Conservation (phyloP, 2,797 vertebrate genomes). For the Hirundo rustica region DNA sequence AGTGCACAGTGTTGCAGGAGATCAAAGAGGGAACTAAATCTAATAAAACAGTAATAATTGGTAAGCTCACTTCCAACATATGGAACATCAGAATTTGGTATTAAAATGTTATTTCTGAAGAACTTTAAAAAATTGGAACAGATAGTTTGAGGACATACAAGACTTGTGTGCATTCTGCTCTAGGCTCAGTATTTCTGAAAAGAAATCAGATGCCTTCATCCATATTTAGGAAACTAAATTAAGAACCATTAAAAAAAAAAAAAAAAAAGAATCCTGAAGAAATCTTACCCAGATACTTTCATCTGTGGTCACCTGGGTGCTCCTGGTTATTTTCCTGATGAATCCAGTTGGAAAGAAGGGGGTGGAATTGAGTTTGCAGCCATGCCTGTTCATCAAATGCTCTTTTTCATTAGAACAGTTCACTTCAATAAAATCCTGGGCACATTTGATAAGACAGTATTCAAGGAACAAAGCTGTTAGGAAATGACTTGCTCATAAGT, state of each 20-base stretch:
- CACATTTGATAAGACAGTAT: conserved; percentile 70
- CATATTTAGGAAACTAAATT: conserved; percentile 39
- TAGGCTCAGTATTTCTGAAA: not conserved
- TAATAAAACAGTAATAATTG: conserved; percentile 69
- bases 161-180: not conserved
- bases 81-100: conserved; percentile 58
- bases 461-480: conserved; percentile 70
- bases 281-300: not conserved
- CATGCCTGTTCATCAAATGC: conserved; percentile 48
- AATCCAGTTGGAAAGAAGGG: conserved; percentile 27
- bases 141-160: conserved; percentile 59
- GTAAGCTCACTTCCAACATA: conserved; percentile 61
- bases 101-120: conserved; percentile 61
- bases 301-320: conserved; percentile 39
- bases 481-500: conserved; percentile 72
- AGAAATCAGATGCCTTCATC: conserved; percentile 23
- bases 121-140: conserved; percentile 52
- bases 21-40: conserved; percentile 67
- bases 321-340: conserved; percentile 39
- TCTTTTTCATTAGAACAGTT: conserved; percentile 70
- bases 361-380: conserved; percentile 32
- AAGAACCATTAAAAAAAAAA: not conserved
- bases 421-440: conserved; percentile 66
- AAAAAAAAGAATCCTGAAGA: not conserved
- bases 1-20: conserved; percentile 33